These are phyloP conservation scores for Heteromormyrus szaboi DNA, from an alignment of 2,797 vertebrate genomes.

Conservation along the genomic window DNA sequence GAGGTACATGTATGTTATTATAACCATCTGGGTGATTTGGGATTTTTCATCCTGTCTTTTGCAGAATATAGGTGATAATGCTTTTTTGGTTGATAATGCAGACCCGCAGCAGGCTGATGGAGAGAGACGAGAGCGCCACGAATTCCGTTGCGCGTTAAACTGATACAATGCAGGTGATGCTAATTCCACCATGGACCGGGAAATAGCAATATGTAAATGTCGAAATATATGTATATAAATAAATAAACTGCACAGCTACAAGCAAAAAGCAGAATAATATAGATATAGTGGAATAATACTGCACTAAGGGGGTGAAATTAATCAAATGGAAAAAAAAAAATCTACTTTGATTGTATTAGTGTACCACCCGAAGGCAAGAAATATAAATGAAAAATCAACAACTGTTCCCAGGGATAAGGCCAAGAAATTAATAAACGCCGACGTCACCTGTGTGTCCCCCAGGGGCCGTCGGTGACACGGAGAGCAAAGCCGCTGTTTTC, in stretches of 20 bases:
- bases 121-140: neutral
- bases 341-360: constrained; percentile 67
- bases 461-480: neutral
- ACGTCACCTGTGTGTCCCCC: neutral
- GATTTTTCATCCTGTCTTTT: neutral
- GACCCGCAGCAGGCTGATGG: neutral
- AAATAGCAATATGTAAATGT: constrained; percentile 68
- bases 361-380: constrained; percentile 77
- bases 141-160: neutral
- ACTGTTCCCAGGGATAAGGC: constrained; percentile 70
- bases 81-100: neutral
- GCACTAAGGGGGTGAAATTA: constrained; percentile 76
- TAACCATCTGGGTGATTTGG: neutral
- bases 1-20: neutral
- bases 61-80: neutral
- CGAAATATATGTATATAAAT: neutral
- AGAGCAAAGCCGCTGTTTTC: neutral
- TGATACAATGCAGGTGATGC: neutral
- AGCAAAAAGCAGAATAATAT: constrained; percentile 73
- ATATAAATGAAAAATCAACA: constrained; percentile 73
- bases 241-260: constrained; percentile 65
- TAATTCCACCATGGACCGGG: constrained; percentile 15
- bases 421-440: constrained; percentile 65
- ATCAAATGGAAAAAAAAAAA: constrained; percentile 76
- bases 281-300: constrained; percentile 73